Evolutionary conservation across 2,888 invertebrate genomes (phyloP).

Genomic region (Junonia oenone): DNA sequence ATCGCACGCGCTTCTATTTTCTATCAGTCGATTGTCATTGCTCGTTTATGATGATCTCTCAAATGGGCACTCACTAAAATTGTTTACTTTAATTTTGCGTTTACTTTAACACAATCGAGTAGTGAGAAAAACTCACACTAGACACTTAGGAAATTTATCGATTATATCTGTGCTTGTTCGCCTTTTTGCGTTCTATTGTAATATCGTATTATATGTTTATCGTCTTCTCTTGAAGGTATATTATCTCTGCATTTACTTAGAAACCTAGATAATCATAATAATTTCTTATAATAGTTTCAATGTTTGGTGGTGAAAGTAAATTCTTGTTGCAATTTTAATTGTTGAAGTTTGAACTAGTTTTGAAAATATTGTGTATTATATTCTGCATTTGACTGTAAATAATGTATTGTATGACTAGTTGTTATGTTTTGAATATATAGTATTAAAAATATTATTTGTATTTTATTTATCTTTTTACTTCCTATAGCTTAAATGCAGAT

Average conservation of each 20-base stretch:
- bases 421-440: slow-evolving; percentile 11
- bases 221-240: not conserved
- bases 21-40: no score
- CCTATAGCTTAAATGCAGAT: no score
- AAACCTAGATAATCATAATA: not conserved
- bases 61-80: no score
- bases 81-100: no score
- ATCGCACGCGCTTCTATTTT: no score
- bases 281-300: not conserved
- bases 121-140: no score
- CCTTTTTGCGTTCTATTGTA: no score
- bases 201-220: no score
- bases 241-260: slow-evolving; percentile 1
- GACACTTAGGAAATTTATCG: no score
- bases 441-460: not conserved
- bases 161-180: no score
- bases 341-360: not conserved
- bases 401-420: slow-evolving; percentile 4
- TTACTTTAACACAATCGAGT: no score
- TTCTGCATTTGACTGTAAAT: slow-evolving; percentile 13
- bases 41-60: no score
- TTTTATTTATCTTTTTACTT: not conserved
- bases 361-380: slow-evolving; percentile 5
- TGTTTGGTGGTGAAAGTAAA: not conserved
- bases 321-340: not conserved